Evolutionary conservation across 2,888 invertebrate genomes (phyloP).

Genomic region (Choreutis nemorana): DNA sequence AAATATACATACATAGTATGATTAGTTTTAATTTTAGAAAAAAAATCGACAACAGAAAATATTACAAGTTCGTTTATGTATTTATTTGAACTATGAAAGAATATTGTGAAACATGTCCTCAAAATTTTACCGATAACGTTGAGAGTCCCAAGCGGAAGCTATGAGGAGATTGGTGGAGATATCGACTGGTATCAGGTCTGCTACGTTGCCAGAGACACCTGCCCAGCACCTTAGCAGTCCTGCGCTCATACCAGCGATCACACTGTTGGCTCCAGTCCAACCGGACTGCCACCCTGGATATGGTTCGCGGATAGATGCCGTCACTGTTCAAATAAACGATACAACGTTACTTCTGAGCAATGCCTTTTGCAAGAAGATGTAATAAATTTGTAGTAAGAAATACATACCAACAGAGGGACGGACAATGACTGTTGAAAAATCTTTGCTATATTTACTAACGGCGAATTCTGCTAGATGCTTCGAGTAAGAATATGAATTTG

Average conservation of each 20-base stretch:
- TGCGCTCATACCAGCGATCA: neutral
- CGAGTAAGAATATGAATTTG: constrained; percentile 6
- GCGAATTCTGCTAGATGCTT: constrained; percentile 6
- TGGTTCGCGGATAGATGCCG: neutral
- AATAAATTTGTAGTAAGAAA: neutral
- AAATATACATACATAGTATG: too few species aligned
- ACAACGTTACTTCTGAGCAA: neutral
- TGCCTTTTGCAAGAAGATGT: neutral
- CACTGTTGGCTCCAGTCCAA: neutral
- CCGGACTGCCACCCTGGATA: neutral
- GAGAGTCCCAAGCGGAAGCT: constrained; percentile 5
- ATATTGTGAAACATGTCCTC: too few species aligned
- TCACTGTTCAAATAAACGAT: constrained; percentile 1
- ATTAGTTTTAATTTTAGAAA: too few species aligned
- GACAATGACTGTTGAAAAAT: neutral
- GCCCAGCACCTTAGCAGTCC: constrained; percentile 5
- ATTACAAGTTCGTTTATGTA: too few species aligned
- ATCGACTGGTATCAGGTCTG: constrained; percentile 7
- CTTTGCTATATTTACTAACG: neutral
- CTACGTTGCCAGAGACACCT: constrained; percentile 1
- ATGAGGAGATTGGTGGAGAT: constrained; percentile 3
- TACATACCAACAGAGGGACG: constrained; percentile 2
- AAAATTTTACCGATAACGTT: too few species aligned
- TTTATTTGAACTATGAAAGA: too few species aligned
- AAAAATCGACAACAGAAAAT: too few species aligned